Evolutionary conservation across 2,888 invertebrate genomes (phyloP), one percentile per base, ranked within the genome.

Genomic region (Andrena dorsata): DNA sequence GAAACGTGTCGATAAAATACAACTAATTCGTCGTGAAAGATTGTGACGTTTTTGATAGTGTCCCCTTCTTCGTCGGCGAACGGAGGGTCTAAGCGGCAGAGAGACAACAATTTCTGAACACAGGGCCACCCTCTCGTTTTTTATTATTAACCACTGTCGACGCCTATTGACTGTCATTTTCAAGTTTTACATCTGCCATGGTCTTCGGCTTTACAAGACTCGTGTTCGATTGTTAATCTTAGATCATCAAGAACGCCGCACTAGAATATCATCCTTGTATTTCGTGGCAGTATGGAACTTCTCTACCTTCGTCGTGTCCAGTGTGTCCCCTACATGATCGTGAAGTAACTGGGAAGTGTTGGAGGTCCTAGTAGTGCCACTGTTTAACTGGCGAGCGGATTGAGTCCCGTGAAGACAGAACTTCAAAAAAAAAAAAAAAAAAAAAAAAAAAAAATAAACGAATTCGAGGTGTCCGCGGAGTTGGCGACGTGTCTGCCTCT

Each of bases 191-290:
- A 75, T 65, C 58, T 26, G 64, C n/a, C 32, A 28, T 20, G n/a
- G 53, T 77, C 32, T 5, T n/a, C 70, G 60, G 16, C 26, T 56
- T 47, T 20, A 32, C 32, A 16, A 51, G 53, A 32, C 56, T 28
- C 64, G 51, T 23, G 41, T 73, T 56, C 61, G 56, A 63, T 56
- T n/a, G n/a, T n/a, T n/a, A n/a, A 69, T 47, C 49, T 64, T 23
- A 64, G 64, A 32, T 51, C 23, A 63, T 64, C 58, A 23, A 30
- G 16, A 65, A 8, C 53, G 53, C 28, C 65, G 66, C 47, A 30
- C 35, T 49, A n/a, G 47, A 53, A 61, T 72, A 26, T 64, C 79
- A 74, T 69, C 80, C 80, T 79, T 74, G 63, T 81, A 69, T 80
- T 80, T 66, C 63, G 56, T 28, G 64, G 23, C 68, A 41, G 35